Base-by-base conservation (phyloP, 2,113 vertebrate species). In the Andinoacara biseriatus region DNA sequence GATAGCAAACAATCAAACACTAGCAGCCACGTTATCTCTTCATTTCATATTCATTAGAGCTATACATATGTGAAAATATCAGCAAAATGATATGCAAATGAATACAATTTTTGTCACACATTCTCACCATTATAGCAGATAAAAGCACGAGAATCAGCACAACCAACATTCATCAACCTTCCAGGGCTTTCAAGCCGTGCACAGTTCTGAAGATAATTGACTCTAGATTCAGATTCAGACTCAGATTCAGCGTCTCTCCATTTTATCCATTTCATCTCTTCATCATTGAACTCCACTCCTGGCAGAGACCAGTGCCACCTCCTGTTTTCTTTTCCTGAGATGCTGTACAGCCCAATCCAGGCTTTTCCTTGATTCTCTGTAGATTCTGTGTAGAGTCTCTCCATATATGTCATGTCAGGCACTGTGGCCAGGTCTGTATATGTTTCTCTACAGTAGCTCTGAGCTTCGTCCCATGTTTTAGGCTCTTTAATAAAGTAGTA, bases 131-230 rank as follows among this genome's bases (percentile, higher is more conserved):
- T 31, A 17, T 46, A 67, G 38, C 62, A 67, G 62, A 67, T 22
- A 26, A 65, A 65, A 5, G 22, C 0, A 1, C 43, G 1, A 43
- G 1, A 1, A 5, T 24, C 3, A 24, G 11, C 3, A 65, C 62
- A 18, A 14, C 8, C 38, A 67, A 67, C 8, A 26, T 67, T 20
- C 22, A 4, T 7, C 38, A 17, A 14, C 38, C 14, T n/a, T 10
- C 43, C 4, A 17, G 62, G 3, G 62, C 0, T 26, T 15, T 46
- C 5, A 43, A 46, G 24, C 38, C 8, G 2, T 6, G 7, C 22
- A 67, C 62, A 67, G 38, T 46, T 67, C 62, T 46, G 11, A 46
- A 26, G 62, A 67, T 33, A 0, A 17, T 0, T 1, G 2, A 1
- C 9, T 60, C 0, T n/a, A n/a, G n/a, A n/a, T n/a, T n/a, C n/a